Base-by-base conservation (phyloP, 2,888 invertebrate species). In the Aplocera efformata region DNA sequence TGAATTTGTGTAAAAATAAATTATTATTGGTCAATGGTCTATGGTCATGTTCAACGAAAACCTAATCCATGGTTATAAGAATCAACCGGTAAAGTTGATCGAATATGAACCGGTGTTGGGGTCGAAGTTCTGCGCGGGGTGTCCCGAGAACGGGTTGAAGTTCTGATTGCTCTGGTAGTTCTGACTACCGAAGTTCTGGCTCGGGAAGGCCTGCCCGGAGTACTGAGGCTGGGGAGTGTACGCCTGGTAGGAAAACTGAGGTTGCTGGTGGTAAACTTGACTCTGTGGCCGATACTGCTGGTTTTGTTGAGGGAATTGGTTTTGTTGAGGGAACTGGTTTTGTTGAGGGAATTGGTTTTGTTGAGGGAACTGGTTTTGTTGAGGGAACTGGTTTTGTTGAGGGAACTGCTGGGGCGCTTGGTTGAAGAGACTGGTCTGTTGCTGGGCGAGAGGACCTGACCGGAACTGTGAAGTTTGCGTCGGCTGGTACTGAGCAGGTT, bases 41-140 rank as follows among this genome's bases (percentile, higher is more conserved):
- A n/a, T n/a, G n/a, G 13, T 17, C 13, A 17, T 17, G 5, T 45
- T 46, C 35, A 48, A 49, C 46, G 41, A 37, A 22, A 9, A 34
- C 25, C 24, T 36, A 36, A 36, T 20, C 35, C 13, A 40, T 9
- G 26, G 46, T 31, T 1, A 55, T 39, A 10, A 44, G 40, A 48
- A 55, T 68, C 89, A 89, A 65, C 91, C 91, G 60, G 90, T 91
- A 67, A 94, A 95, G 66, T 92, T 92, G 51, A 95, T 92, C 50
- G 92, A 90, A 75, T 96, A 96, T 3, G 95, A 95, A 9, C 94
- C 95, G 43, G 92, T 90, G 67, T 84, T 90, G 27, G 94, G 90
- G 64, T 95, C 93, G 48, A 94, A 90, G 65, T 93, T 94, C 50
- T 91, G 90, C 0, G 94, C 92, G 0, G 94, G 94, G 72, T 94